These are phyloP conservation scores for Hippopotamyrus pictus DNA, from an alignment of 2,797 vertebrate genomes.

Conservation along the genomic window DNA sequence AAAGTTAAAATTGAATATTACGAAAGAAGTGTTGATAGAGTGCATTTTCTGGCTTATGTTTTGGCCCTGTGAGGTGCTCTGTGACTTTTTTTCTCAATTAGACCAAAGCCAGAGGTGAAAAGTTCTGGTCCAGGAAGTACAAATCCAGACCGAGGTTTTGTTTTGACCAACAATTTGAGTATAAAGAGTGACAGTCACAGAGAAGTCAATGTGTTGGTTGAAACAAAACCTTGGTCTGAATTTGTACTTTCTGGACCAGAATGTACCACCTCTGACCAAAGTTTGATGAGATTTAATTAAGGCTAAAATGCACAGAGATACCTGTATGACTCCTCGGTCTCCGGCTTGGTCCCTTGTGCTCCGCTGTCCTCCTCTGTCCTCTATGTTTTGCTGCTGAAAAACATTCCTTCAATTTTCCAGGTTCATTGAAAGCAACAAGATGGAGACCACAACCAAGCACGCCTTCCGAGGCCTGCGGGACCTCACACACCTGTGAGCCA, in stretches of 20 bases:
- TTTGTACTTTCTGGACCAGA: neutral
- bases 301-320: neutral
- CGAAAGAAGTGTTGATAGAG: neutral
- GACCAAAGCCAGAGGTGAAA: neutral
- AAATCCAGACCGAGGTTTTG: neutral
- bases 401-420: conserved; percentile 49
- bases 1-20: neutral
- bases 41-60: neutral
- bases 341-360: neutral
- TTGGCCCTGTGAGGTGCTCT: neutral
- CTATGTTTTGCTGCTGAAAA: neutral
- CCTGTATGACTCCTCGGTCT: neutral
- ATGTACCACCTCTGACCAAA: neutral
- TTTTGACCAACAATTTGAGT: neutral
- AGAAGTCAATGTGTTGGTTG: neutral
- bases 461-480: conserved; percentile 86
- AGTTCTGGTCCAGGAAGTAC: too few species aligned
- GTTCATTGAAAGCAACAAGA: conserved; percentile 95
- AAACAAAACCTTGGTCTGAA: neutral
- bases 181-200: neutral
- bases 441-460: conserved; percentile 83
- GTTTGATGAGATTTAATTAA: neutral
- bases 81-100: neutral
- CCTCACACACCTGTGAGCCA: conserved; percentile 92
- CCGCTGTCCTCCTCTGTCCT: neutral